Percentiles rank a stretch among this genome's conserved stretches.
phyloP scores from a whole-genome alignment of 2,888 invertebrate genomes.

The Ophioninae sp. region DNA sequence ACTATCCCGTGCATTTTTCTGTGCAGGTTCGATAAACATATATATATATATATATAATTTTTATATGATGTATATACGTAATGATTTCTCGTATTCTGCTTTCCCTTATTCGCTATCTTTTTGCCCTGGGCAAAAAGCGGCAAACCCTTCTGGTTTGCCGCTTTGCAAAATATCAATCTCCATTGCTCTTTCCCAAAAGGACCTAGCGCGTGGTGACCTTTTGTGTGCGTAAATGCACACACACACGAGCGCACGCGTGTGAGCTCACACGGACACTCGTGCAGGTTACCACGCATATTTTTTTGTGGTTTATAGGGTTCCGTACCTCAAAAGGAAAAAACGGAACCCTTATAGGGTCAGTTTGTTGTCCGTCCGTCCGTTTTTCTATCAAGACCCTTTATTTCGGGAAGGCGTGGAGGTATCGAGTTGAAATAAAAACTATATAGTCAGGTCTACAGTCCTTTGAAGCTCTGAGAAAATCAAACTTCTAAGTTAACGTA shows the following conservation, averaged over 20 bases:
- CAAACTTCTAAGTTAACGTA: too few relatives aligned
- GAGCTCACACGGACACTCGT: too few relatives aligned
- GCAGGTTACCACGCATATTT: too few relatives aligned
- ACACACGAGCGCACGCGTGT: background rate
- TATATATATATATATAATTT: constrained; percentile 1
- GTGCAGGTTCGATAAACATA: constrained; percentile 57
- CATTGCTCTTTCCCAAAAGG: constrained; percentile 7
- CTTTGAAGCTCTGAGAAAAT: too few relatives aligned
- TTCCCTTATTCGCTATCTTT: background rate
- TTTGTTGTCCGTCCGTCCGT: too few relatives aligned
- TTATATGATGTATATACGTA: background rate
- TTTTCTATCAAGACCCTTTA: too few relatives aligned
- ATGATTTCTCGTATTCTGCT: constrained; percentile 26
- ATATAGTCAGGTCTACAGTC: too few relatives aligned
- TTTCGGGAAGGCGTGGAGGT: too few relatives aligned
- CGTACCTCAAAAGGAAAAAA: too few relatives aligned
- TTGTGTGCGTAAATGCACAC: background rate
- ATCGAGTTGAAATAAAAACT: too few relatives aligned
- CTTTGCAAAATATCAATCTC: constrained; percentile 2
- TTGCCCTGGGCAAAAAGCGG: background rate
- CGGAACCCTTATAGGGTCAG: too few relatives aligned
- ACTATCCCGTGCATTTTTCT: constrained; percentile 61
- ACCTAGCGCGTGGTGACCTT: background rate
- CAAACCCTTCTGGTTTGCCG: constrained; percentile 17
- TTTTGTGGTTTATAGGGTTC: too few relatives aligned